Conservation (phyloP, 2,113 vertebrate genomes). For the Urocolius indicus region DNA sequence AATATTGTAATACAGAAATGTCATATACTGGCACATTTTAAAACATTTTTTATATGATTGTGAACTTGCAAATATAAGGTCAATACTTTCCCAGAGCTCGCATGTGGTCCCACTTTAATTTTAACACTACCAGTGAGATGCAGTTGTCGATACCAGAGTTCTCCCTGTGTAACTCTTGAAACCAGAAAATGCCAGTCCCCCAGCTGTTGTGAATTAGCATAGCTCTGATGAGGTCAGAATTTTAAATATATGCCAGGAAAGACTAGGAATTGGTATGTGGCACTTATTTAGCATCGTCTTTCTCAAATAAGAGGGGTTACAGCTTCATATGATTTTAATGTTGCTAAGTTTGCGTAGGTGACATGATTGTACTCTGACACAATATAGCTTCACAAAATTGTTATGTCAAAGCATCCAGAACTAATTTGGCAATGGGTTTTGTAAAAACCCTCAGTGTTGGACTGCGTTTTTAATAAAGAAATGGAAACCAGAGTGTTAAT, state of each 20-base stretch:
- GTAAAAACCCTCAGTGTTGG: background rate
- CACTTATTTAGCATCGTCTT: background rate
- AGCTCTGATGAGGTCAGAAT: background rate
- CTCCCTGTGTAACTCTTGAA: constrained; percentile 15
- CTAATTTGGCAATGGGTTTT: background rate
- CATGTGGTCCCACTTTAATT: constrained; percentile 64
- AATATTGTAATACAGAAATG: background rate
- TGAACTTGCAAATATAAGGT: constrained; percentile 57
- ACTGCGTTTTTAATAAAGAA: background rate
- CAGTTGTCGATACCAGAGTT: constrained; percentile 19
- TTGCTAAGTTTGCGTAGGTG: background rate
- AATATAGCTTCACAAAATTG: background rate
- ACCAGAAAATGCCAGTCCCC: background rate
- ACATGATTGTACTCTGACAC: background rate
- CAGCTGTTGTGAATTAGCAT: background rate
- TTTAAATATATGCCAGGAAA: background rate
- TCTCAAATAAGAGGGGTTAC: background rate
- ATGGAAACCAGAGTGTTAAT: background rate
- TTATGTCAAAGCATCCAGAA: background rate
- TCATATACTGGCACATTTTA: background rate
- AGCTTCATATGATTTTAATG: background rate
- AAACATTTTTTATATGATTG: constrained; percentile 21
- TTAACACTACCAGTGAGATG: constrained; percentile 2
- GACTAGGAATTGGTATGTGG: background rate
- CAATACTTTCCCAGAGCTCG: constrained; percentile 37